Base-by-base conservation (phyloP, 2,113 vertebrate genomes). In the Eubucco bourcierii region DNA sequence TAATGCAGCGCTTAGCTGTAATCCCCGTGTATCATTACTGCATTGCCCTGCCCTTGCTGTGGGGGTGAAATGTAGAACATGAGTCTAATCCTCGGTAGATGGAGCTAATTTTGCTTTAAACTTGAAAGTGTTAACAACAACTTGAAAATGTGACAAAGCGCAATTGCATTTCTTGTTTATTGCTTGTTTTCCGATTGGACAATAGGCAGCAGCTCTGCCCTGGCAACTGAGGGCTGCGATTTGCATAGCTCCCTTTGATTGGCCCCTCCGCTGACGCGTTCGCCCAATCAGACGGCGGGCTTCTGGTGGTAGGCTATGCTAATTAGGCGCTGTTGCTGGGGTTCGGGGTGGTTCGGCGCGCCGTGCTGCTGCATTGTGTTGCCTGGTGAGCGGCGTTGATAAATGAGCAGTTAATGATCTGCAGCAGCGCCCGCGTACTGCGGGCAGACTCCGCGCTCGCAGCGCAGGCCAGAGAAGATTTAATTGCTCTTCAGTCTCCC, bases 281-380 rank as follows among this genome's bases (percentile, higher is more conserved):
- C 97, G 97, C 97, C 99, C 99, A 99, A 99, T 99, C 98, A 96
- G 97, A 97, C 96, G 97, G 97, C 97, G 98, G 97, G 93, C 92
- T 97, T 97, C 96, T 97, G 96, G 98, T 98, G 99, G 99, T 99
- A 99, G 99, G 99, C 98, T 99, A 99, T 99, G 99, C 99, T 99
- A 99, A 99, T 99, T 98, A 98, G 98, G 97, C 97, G 98, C 99
- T 99, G 99, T 99, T 99, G 99, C 99, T 99, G 99, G 98, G 99
- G 98, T 98, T 97, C 98, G 96, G 98, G 98, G 97, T 97, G 98
- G 98, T 98, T 98, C 98, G 98, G 97, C 98, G 98, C 98, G 98
- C 98, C 97, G 90, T 96, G 95, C 97, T 98, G 98, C 98, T 98
- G 98, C 99, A 98, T 99, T 99, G 98, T 99, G 98, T 98, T 98